Evolutionary conservation across 2,113 vertebrate species (phyloP).

Genomic region (Corvus hawaiiensis): DNA sequence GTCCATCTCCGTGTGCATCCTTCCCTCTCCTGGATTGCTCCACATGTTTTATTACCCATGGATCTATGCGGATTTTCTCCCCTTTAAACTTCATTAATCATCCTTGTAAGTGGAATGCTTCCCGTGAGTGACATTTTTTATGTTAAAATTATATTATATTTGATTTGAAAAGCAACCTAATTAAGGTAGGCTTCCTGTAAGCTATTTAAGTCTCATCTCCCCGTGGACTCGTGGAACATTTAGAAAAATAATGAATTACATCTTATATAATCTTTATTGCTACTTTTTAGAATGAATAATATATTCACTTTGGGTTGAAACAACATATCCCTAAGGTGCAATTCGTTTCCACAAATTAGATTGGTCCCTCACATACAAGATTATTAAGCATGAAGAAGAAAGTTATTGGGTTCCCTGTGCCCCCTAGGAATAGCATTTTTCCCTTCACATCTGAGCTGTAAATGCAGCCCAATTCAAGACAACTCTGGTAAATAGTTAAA

Average conservation of each 20-base stretch:
- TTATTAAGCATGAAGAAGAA: constrained; percentile 66
- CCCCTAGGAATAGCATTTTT: constrained; percentile 27
- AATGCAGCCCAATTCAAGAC: not conserved
- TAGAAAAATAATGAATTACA: constrained; percentile 74
- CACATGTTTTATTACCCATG: not conserved
- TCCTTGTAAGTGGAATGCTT: constrained; percentile 55
- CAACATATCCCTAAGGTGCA: constrained; percentile 66
- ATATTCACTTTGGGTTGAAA: constrained; percentile 67
- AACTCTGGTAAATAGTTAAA: constrained; percentile 11
- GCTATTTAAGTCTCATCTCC: constrained; percentile 64
- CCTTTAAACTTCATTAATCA: constrained; percentile 60
- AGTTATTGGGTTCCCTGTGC: constrained; percentile 48
- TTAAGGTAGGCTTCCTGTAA: constrained; percentile 67
- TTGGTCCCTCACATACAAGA: constrained; percentile 62
- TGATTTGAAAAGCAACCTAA: constrained; percentile 71
- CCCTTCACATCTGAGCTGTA: not conserved
- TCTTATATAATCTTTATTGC: constrained; percentile 73
- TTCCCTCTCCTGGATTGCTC: not conserved
- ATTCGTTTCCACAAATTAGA: constrained; percentile 70
- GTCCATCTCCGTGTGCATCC: not conserved
- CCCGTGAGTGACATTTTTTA: constrained; percentile 63
- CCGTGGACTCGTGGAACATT: constrained; percentile 55
- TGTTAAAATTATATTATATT: constrained; percentile 68
- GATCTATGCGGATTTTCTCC: not conserved
- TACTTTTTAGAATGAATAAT: constrained; percentile 67